Evolutionary conservation across 2,888 invertebrate species (phyloP).

Genomic region (Choristoneura rosaceana): DNA sequence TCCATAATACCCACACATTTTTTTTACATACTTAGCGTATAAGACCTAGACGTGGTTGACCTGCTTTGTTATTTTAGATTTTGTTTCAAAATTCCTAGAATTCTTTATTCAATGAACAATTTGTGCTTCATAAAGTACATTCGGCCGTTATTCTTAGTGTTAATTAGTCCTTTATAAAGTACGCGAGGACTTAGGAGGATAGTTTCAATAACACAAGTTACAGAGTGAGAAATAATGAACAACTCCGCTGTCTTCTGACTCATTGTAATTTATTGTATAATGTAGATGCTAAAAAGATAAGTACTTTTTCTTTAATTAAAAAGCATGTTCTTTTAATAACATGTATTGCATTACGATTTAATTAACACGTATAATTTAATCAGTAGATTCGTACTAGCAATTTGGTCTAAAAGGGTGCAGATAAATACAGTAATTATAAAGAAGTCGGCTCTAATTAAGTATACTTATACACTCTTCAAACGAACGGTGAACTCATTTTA

Average conservation of each 20-base stretch:
- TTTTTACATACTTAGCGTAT: too few relatives aligned
- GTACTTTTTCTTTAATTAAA: background rate
- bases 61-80: too few relatives aligned
- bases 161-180: too few relatives aligned
- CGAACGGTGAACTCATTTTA: background rate
- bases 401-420: background rate
- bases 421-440: background rate
- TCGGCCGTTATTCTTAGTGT: too few relatives aligned
- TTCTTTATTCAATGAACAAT: too few relatives aligned
- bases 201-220: background rate
- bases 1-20: too few relatives aligned
- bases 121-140: too few relatives aligned
- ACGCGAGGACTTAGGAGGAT: too few relatives aligned
- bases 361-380: slow-evolving; percentile 2
- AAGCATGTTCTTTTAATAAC: background rate
- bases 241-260: background rate
- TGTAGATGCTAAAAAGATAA: background rate
- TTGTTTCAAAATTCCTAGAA: too few relatives aligned
- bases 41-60: too few relatives aligned
- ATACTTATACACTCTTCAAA: background rate
- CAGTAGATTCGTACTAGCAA: background rate
- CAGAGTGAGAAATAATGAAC: background rate
- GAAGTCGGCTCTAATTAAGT: background rate
- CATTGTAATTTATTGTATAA: background rate
- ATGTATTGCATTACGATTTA: background rate